Conservation (phyloP, 37 sponge, comb jelly and placozoan species). For the Oscarella lobularis region DNA sequence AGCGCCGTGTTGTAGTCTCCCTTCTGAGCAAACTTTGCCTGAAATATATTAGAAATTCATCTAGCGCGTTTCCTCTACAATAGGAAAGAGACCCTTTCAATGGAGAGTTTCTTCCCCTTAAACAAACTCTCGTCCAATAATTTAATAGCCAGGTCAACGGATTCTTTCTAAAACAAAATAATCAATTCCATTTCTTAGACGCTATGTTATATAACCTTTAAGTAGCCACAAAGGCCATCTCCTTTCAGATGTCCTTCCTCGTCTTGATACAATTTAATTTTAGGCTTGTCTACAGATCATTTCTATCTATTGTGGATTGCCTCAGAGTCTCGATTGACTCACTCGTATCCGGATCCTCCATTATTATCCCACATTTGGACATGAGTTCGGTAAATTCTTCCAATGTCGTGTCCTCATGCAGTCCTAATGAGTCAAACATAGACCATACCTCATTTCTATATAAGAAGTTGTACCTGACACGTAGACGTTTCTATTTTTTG, state of each 20-base stretch:
- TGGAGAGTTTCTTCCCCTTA: conserved; percentile 25
- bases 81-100: conserved; percentile 62
- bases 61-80: no score
- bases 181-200: background rate
- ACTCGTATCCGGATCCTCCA: conserved; percentile 53
- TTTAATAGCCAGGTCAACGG: conserved; percentile 70
- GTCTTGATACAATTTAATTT: conserved; percentile 82
- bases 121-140: conserved; percentile 38
- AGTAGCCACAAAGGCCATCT: conserved; percentile 85
- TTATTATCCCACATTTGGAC: conserved; percentile 83
- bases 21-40: conserved; percentile 80
- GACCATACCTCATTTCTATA: no score
- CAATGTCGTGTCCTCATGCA: conserved; percentile 57
- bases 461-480: no score
- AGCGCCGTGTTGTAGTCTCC: conserved; percentile 75
- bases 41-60: no score
- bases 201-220: conserved; percentile 39
- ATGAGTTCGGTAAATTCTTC: conserved; percentile 77
- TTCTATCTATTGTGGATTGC: background rate
- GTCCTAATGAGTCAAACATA: no score
- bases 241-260: conserved; percentile 77
- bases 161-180: conserved; percentile 40
- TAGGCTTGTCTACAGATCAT: conserved; percentile 36
- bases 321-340: no score
- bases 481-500: conserved; percentile 73